Conservation (phyloP, 2,888 invertebrate species). For the Volucella inanis region DNA sequence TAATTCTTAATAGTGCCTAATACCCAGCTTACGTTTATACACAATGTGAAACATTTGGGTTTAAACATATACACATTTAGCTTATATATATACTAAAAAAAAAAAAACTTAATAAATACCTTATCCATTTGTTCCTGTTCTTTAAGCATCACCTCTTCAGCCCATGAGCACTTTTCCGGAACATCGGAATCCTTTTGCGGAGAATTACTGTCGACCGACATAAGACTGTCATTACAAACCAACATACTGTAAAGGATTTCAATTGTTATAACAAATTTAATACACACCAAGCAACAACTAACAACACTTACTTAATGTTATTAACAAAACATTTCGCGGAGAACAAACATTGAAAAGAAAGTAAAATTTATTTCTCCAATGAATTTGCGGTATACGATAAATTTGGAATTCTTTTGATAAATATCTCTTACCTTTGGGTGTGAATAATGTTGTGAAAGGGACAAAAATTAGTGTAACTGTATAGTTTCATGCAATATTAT, state of each 20-base stretch:
- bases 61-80: neutral
- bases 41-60: too few relatives aligned
- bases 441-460: neutral
- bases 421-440: constrained; percentile 9
- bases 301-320: constrained; percentile 32
- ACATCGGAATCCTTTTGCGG: constrained; percentile 47
- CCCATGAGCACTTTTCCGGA: constrained; percentile 77
- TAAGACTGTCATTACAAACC: constrained; percentile 56
- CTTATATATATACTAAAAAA: neutral
- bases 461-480: too few relatives aligned
- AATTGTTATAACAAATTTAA: neutral
- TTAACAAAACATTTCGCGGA: neutral
- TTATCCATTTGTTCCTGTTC: constrained; percentile 65
- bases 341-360: constrained; percentile 25
- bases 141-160: constrained; percentile 78
- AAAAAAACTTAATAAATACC: constrained; percentile 25
- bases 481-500: too few relatives aligned
- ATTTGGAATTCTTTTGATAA: neutral
- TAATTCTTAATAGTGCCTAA: too few relatives aligned
- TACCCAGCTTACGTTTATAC: too few relatives aligned
- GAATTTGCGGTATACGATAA: neutral
- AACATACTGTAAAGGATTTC: constrained; percentile 42
- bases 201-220: constrained; percentile 61
- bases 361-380: neutral
- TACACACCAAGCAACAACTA: neutral